phyloP scores from a whole-genome alignment of 2,113 vertebrate species.

The Cacatua alba region DNA sequence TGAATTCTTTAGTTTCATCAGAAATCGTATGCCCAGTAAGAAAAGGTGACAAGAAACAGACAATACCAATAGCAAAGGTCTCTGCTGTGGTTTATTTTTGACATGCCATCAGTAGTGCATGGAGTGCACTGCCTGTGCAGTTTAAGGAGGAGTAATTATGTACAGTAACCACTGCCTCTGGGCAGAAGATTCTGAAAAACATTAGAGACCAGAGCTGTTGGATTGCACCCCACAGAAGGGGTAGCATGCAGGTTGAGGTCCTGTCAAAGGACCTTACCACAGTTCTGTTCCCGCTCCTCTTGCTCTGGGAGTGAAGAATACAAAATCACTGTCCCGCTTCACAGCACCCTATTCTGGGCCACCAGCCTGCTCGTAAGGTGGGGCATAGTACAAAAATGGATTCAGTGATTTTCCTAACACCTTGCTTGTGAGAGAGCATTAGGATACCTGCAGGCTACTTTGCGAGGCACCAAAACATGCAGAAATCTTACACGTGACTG shows the following conservation, averaged over 20 bases:
- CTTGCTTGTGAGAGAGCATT: background rate
- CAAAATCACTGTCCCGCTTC: background rate
- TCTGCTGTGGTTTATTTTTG: background rate
- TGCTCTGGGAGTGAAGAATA: background rate
- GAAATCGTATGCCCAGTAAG: background rate
- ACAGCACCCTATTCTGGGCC: background rate
- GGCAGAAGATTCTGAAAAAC: background rate
- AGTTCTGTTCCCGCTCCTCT: background rate
- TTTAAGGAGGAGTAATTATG: background rate
- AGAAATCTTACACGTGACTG: background rate
- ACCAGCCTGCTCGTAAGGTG: background rate
- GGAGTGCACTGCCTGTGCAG: background rate
- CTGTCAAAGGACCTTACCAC: background rate
- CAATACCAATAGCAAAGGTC: background rate
- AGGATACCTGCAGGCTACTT: background rate
- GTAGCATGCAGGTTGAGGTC: background rate
- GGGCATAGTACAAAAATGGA: background rate
- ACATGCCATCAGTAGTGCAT: background rate
- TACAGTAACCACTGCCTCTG: background rate
- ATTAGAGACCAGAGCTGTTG: background rate
- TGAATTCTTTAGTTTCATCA: background rate
- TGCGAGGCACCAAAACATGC: background rate
- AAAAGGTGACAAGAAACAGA: background rate
- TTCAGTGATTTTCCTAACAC: background rate
- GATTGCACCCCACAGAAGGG: background rate